phyloP scores from a whole-genome alignment of 2,797 vertebrate species.

The Crocodylus rhombifer region DNA sequence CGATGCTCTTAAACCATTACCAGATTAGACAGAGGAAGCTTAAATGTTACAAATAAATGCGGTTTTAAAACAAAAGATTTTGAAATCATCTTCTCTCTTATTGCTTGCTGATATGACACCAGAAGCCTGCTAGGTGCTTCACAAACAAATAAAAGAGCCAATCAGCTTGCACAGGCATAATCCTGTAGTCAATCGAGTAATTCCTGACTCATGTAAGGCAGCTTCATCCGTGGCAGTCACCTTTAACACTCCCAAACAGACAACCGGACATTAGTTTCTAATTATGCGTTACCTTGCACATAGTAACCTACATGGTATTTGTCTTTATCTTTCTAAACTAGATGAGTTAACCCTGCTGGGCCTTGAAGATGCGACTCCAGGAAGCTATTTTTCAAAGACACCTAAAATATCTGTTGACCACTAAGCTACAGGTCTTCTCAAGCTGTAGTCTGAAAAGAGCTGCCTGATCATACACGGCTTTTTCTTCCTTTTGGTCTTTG shows the following conservation, averaged over 20 bases:
- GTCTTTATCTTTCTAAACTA: not conserved
- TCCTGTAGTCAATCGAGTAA: not conserved
- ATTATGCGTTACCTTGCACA: not conserved
- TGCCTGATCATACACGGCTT: not conserved
- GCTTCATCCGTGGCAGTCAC: fast-evolving
- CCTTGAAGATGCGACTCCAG: fast-evolving
- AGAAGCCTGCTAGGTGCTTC: not conserved
- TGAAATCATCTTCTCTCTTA: not conserved
- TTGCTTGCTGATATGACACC: fast-evolving
- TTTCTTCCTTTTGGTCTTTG: not conserved
- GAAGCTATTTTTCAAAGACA: not conserved
- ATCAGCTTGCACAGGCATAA: not conserved
- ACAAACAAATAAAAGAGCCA: not conserved
- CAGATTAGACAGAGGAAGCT: not conserved
- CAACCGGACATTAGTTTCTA: not conserved
- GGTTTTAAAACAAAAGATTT: not conserved
- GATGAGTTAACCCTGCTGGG: not conserved
- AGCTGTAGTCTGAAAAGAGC: not conserved
- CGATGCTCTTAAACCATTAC: not conserved
- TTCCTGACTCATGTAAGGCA: not conserved
- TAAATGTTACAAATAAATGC: not conserved
- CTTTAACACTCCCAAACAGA: not conserved
- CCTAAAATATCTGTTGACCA: fast-evolving
- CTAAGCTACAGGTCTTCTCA: not conserved
- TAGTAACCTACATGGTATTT: not conserved